Evolutionary conservation across 2,113 vertebrate genomes (phyloP).

Genomic region (Ondatra zibethicus): DNA sequence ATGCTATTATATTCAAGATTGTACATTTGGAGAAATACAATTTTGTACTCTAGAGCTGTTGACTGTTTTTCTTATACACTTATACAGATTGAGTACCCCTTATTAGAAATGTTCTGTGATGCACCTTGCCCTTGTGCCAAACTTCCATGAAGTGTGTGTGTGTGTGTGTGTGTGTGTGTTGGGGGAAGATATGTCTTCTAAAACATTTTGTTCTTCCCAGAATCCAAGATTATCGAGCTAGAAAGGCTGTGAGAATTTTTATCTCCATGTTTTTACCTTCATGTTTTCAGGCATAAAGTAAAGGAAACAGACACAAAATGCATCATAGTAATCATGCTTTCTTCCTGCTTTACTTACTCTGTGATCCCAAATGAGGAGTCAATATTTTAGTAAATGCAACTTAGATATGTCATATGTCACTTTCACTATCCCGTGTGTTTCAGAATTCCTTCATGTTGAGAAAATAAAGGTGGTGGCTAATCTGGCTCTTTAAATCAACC

Average conservation of each 20-base stretch:
- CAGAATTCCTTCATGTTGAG: background rate
- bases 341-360: background rate
- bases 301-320: background rate
- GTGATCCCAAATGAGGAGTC: background rate
- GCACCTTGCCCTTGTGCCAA: background rate
- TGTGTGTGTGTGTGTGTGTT: background rate
- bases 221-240: background rate
- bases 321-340: background rate
- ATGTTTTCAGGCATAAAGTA: background rate
- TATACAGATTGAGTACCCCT: background rate
- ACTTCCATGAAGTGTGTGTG: background rate
- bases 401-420: background rate
- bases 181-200: background rate
- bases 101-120: background rate
- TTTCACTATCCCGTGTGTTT: background rate
- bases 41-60: conserved; percentile 12
- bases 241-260: background rate
- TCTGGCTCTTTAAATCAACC: background rate
- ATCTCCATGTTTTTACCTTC: background rate
- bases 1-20: background rate
- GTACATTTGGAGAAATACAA: conserved; percentile 2
- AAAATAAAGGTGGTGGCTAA: background rate
- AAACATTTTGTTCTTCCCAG: background rate
- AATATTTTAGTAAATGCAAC: background rate
- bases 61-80: background rate